Percentiles rank a stretch among this genome's conserved stretches.
Evolutionary conservation across 2,113 vertebrate genomes (phyloP).

Genomic region (Grantiella picta): DNA sequence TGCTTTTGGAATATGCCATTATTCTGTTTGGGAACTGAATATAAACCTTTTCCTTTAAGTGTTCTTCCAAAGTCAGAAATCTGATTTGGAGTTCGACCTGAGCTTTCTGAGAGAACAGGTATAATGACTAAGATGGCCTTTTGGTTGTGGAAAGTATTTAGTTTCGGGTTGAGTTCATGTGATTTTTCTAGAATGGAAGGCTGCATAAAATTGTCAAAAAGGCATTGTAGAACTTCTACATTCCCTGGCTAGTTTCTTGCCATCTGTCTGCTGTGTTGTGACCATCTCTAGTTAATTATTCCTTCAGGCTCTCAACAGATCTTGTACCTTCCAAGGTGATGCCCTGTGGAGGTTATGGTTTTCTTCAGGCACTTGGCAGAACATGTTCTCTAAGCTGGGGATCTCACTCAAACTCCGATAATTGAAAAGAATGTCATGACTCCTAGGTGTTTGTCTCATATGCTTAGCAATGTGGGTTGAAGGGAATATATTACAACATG

Average conservation of each 20-base stretch:
- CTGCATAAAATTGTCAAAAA: not conserved
- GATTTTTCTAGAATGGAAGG: not conserved
- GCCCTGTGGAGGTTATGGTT: conserved; percentile 1
- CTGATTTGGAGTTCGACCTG: not conserved
- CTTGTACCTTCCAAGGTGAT: not conserved
- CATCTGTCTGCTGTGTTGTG: conserved; percentile 9
- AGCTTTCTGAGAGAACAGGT: not conserved
- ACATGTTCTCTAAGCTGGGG: not conserved
- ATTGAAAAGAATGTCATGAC: conserved; percentile 4
- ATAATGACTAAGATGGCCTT: not conserved
- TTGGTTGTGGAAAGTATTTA: not conserved
- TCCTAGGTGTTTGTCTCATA: not conserved
- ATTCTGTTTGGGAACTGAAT: not conserved
- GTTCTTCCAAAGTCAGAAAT: not conserved
- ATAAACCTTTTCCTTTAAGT: not conserved
- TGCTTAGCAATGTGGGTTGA: not conserved
- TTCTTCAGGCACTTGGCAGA: conserved; percentile 22
- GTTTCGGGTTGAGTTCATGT: not conserved
- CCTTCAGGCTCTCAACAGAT: conserved; percentile 15
- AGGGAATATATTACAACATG: not conserved
- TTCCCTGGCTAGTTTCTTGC: conserved; percentile 10
- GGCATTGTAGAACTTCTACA: not conserved
- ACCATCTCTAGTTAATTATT: conserved; percentile 34
- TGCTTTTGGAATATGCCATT: not conserved
- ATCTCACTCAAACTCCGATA: not conserved